phyloP scores from a whole-genome alignment of 2,888 invertebrate species.

The Andrena chrysosceles region DNA sequence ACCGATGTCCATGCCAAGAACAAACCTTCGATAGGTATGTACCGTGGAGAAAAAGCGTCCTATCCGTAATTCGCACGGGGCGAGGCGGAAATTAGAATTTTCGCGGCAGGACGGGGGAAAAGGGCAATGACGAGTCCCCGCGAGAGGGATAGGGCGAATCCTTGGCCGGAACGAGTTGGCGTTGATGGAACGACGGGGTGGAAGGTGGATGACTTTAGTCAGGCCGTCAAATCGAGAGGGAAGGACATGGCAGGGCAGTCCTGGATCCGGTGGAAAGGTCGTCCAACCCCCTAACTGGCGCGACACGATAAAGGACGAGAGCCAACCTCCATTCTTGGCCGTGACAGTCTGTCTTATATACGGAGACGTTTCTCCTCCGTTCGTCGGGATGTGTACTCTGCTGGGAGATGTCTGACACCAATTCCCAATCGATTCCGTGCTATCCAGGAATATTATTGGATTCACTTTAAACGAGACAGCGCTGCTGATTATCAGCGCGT shows the following conservation, averaged over 20 bases:
- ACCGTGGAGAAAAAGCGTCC: neutral
- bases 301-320: constrained; percentile 64
- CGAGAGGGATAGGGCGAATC: constrained; percentile 50
- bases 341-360: constrained; percentile 65
- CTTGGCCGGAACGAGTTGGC: constrained; percentile 66
- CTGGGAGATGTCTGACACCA: neutral
- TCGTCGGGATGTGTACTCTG: constrained; percentile 16
- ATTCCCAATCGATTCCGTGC: constrained; percentile 1
- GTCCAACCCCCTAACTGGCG: constrained; percentile 54
- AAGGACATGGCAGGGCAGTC: constrained; percentile 49
- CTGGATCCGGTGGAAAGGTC: constrained; percentile 51
- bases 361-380: constrained; percentile 26
- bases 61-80: constrained; percentile 11
- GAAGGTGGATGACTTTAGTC: constrained; percentile 62
- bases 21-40: constrained; percentile 19
- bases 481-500: neutral
- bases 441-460: constrained; percentile 8
- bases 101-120: constrained; percentile 32
- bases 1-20: neutral
- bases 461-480: neutral
- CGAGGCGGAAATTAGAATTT: constrained; percentile 64
- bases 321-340: constrained; percentile 51
- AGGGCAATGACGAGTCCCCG: constrained; percentile 7
- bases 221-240: constrained; percentile 67
- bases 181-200: constrained; percentile 68